Base-by-base conservation (phyloP, 1,140 invertebrate species). In the Sarcophaga peregrina region DNA sequence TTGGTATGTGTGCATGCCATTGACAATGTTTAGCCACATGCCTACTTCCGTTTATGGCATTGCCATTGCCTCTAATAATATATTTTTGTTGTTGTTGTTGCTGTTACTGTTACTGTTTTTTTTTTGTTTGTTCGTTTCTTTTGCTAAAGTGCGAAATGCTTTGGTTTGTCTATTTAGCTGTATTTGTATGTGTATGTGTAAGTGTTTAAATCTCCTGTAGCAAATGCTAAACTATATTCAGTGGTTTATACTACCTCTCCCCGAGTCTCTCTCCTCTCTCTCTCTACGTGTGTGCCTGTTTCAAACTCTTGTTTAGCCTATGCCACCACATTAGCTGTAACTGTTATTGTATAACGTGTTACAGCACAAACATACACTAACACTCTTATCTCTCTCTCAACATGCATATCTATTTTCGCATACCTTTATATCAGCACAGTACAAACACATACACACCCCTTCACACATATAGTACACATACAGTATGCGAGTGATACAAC, bases 21-120 rank as follows among this genome's bases (percentile, higher is more conserved):
- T 78, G 75, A 78, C 75, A 78, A 76, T 76, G 74, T 76, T 17
- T 46, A 76, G 45, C 45, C 74, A 48, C 74, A 76, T 47, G 74
- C 15, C 74, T 76, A 48, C 46, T 76, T 76, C 46, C 74, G 74
- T 76, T 76, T 76, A 9, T 48, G 9, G 9, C 74, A 68, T 76
- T 46, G n/a, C 74, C 74, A 48, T 17, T 48, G 25, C 46, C 46
- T 17, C 47, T 48, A 50, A 48, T 76, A 48, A 8, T 76, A 76
- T 5, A 76, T 48, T 47, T n/a, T 46, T 15, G 17, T 48, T 74
- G 73, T 37, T n/a, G 73, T 47, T 75, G 10, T 15, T 13, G 13
- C 11, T 74, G 73, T 74, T 37, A 10, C 15, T 37, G 73, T 74
- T n/a, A n/a, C 15, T 13, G 15, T 11, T 11, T 58, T 58, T 37